Evolutionary conservation across 1,140 invertebrate genomes (phyloP).

Genomic region (Diabrotica undecimpunctata): DNA sequence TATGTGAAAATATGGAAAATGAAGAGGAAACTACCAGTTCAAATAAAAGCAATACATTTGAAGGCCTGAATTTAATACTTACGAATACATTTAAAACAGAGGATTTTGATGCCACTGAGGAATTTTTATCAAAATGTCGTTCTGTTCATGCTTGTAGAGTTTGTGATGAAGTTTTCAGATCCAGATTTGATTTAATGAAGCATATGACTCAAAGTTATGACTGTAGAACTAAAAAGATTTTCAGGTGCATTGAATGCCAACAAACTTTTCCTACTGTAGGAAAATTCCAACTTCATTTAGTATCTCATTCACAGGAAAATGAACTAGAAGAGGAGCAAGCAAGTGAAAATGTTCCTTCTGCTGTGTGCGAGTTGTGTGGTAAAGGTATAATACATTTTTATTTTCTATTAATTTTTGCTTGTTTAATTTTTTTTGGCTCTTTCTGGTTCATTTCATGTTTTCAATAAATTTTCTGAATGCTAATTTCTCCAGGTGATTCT

Average conservation of each 20-base stretch:
- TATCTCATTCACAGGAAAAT: background rate
- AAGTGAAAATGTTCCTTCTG: background rate
- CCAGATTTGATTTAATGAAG: background rate
- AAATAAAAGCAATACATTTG: background rate
- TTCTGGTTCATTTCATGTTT: too few relatives aligned
- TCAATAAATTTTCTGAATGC: too few relatives aligned
- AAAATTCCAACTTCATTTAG: conserved; percentile 1
- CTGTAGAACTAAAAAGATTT: background rate
- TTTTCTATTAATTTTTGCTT: too few relatives aligned
- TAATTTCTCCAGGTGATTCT: too few relatives aligned
- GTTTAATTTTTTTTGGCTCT: too few relatives aligned
- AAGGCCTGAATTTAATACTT: background rate
- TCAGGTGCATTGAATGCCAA: background rate
- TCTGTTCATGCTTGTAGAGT: background rate
- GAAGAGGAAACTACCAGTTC: background rate
- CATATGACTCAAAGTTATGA: background rate
- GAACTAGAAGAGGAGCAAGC: background rate
- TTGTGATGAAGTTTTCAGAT: background rate
- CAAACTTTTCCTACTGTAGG: background rate
- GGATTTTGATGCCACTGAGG: conserved; percentile 1
- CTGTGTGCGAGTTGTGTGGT: background rate
- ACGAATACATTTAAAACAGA: background rate
- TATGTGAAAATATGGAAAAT: background rate
- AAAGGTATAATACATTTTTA: background rate
- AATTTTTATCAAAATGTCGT: background rate